Base-by-base conservation (phyloP, 2,888 invertebrate species). In the Apeira syringaria region DNA sequence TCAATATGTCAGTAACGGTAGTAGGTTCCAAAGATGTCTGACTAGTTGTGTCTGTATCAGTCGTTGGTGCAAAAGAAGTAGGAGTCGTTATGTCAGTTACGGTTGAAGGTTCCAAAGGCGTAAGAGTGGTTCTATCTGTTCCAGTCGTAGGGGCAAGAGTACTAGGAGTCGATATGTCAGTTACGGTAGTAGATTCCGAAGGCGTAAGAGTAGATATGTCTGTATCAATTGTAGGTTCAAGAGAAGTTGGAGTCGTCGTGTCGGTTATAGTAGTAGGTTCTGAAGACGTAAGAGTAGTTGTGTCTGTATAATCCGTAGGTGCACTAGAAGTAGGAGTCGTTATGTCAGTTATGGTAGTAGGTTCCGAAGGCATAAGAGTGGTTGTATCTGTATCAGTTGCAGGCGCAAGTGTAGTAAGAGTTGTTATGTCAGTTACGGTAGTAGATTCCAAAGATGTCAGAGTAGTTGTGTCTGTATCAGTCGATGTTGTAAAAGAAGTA, bases 261-360 rank as follows among this genome's bases (percentile, higher is more conserved):
- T 3, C 18, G 3, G 5, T 20, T 20, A 20, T 20, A 2, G 18
- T 20, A 5, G 18, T 20, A 1, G 36, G 8, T 32, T 20, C 31
- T n/a, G 5, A 5, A 20, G 18, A 5, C 2, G 5, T 20, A 20
- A 20, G 7, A 6, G 18, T 20, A 6, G 18, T 20, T 20, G 18
- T 6, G 18, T 6, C 6, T 2, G 2, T 20, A 28, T 22, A 0
- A 39, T 46, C n/a, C n/a, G 37, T 29, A 39, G 30, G 8, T 10
- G 40, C 42, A 6, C 27, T 27, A 5, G 4, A 3, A 4, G 15
- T 15, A 15, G 15, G 15, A 15, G 15, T 15, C 15, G 41, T 34
- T 2, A 24, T 27, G 3, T 4, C 10, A n/a, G n/a, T n/a, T 3
- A 9, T 11, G 5, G 17, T 29, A 17, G 8, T 29, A 5, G 8